Evolutionary conservation across 23 tunicate genomes (phyloP), one percentile per base, ranked within the genome.

Genomic region (Oikopleura dioica): DNA sequence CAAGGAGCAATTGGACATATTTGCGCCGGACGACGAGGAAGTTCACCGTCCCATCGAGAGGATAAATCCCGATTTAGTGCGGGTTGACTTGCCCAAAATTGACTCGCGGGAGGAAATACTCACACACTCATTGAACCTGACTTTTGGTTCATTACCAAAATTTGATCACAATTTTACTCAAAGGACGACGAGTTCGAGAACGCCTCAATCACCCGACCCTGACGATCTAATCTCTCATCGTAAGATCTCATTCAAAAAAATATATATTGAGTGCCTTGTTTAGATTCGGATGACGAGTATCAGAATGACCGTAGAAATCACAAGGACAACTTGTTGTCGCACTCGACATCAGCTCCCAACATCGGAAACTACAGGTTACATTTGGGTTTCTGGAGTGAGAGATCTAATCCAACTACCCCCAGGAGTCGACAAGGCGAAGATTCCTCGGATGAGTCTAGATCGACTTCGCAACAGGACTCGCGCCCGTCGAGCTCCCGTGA

Each of bases 291-390:
- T 24, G 72, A 63, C 30, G 72, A 63, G n/a, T n/a, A n/a, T 28
- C 30, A 63, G 33, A 31, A 63, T 63, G 16, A 63, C 26, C 72
- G 33, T 4, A 23, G 72, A 16, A 5, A 31, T 5, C 72, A 63
- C 33, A 31, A 28, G 33, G 26, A 63, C 4, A 63, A 31, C 33
- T 31, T 23, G 2, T 28, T 63, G 2, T 63, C 72, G 4, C 72
- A 63, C 26, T 63, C 72, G 72, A 63, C 72, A 12, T 63, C 72
- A 2, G 72, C 72, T 31, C 72, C 72, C 33, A 63, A 63, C 72
- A 16, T 63, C 32, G 72, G 32, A 16, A 12, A 63, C 33, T n/a
- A n/a, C n/a, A n/a, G n/a, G n/a, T n/a, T n/a, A n/a, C n/a, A n/a
- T n/a, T n/a, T n/a, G n/a, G n/a, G n/a, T n/a, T n/a, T n/a, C n/a